These are phyloP conservation scores for Macropis europaea DNA, from an alignment of 2,888 invertebrate species.

Conservation along the genomic window DNA sequence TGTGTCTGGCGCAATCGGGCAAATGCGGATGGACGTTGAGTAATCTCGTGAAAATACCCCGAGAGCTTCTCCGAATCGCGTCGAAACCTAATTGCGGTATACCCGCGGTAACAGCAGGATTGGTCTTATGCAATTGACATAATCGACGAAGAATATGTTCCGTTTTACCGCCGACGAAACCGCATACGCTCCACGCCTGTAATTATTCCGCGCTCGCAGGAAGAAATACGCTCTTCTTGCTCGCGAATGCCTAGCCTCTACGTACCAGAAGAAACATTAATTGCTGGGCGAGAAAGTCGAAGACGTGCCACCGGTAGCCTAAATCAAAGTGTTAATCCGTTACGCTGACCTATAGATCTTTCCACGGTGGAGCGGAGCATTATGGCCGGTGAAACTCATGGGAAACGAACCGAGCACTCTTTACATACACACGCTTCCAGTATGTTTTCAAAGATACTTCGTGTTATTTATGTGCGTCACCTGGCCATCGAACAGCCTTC, in stretches of 20 bases:
- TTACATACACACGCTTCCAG: background rate
- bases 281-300: background rate
- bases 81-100: background rate
- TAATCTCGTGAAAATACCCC: background rate
- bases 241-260: background rate
- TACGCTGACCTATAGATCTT: slow-evolving; percentile 32
- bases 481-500: slow-evolving; percentile 8
- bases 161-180: slow-evolving; percentile 8
- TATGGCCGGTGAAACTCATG: slow-evolving; percentile 51
- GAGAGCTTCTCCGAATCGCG: background rate
- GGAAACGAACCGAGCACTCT: slow-evolving; percentile 32
- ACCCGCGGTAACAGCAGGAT: background rate
- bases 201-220: slow-evolving; percentile 10
- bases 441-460: slow-evolving; percentile 13
- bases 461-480: slow-evolving; percentile 26
- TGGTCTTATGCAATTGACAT: slow-evolving; percentile 20
- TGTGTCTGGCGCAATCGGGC: slow-evolving; percentile 4
- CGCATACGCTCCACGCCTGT: background rate
- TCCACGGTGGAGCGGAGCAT: background rate
- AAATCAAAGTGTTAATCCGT: slow-evolving; percentile 45
- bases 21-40: background rate
- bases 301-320: slow-evolving; percentile 29
- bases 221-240: slow-evolving; percentile 4
- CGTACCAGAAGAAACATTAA: background rate
- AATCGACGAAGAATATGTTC: slow-evolving; percentile 6